Evolutionary conservation across 2,888 invertebrate species (phyloP), one percentile per base, ranked within the genome.

Genomic region (Cyclophora punctaria): DNA sequence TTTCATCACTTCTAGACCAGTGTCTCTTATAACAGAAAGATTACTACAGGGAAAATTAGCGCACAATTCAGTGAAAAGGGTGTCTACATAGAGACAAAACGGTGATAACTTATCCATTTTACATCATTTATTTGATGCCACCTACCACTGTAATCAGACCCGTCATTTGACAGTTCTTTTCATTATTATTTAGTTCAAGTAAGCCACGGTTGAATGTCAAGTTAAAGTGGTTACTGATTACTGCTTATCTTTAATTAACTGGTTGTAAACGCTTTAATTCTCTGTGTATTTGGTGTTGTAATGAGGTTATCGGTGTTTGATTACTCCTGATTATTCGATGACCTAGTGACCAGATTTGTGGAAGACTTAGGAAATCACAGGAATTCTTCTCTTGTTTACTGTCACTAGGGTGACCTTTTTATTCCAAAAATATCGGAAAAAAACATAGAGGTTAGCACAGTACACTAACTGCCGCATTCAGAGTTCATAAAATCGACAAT

Each of bases 301-400:
- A 73, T 67, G 72, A 76, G 78, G 78, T 76, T 80, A 79, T 76
- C 75, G 60, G 62, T 64, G 62, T 62, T 62, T 66, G 66, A 69
- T 74, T 69, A 69, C 37, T 37, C 4, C 37, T 5, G 37, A 37
- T 37, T 37, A 37, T 5, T 1, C 20, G 47, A 55, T 48, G 58
- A 57, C 60, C 59, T 66, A 61, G 58, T 46, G 43, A 52, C 52
- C 50, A 61, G 60, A 59, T 64, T 62, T 37, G 20, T 20, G 20
- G 20, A 20, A 20, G 20, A 20, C 20, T 20, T 20, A 2, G 20
- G 20, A 20, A 20, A 20, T 2, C 20, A 20, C 20, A 20, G 20
- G 20, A 20, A 20, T 20, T 20, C 1, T 20, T 20, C 20, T 20
- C 20, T n/a, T 20, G 20, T 20, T 20, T 20, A 20, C 20, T 20